Evolutionary conservation across 2,888 invertebrate species (phyloP).

Genomic region (Dolichopus griseipennis): DNA sequence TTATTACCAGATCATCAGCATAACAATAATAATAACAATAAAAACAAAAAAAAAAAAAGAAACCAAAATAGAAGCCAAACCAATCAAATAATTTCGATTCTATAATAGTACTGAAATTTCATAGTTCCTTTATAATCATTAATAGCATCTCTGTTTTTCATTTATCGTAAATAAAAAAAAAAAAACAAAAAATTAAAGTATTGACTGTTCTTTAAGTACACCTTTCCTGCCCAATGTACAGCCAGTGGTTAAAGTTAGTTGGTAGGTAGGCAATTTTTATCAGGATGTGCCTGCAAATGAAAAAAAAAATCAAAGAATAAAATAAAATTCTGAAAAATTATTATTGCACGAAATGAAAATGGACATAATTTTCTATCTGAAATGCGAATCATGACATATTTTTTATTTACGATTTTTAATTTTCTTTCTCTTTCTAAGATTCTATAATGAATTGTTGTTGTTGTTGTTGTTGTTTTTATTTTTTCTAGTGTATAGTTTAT

Average conservation of each 20-base stretch:
- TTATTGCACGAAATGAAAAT: conserved; percentile 1
- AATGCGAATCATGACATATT: neutral
- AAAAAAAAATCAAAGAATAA: neutral
- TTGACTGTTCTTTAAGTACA: too few species aligned
- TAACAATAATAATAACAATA: neutral
- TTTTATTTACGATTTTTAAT: conserved; percentile 6
- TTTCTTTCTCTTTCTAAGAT: neutral
- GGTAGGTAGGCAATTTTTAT: neutral
- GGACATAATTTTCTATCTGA: conserved; percentile 1
- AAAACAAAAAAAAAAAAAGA: neutral
- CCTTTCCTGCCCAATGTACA: too few species aligned
- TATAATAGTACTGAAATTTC: neutral
- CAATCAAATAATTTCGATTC: neutral
- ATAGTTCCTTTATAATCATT: neutral
- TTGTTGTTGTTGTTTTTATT: too few species aligned
- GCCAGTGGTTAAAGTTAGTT: too few species aligned
- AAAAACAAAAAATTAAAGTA: too few species aligned
- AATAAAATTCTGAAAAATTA: neutral
- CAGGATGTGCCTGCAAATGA: neutral
- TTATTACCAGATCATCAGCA: neutral
- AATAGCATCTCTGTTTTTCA: neutral
- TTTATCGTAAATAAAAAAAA: neutral
- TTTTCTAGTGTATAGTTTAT: too few species aligned
- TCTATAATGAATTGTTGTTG: too few species aligned
- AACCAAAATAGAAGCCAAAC: neutral